Evolutionary conservation across 2,797 vertebrate species (phyloP).

Genomic region (Crax fasciolata): DNA sequence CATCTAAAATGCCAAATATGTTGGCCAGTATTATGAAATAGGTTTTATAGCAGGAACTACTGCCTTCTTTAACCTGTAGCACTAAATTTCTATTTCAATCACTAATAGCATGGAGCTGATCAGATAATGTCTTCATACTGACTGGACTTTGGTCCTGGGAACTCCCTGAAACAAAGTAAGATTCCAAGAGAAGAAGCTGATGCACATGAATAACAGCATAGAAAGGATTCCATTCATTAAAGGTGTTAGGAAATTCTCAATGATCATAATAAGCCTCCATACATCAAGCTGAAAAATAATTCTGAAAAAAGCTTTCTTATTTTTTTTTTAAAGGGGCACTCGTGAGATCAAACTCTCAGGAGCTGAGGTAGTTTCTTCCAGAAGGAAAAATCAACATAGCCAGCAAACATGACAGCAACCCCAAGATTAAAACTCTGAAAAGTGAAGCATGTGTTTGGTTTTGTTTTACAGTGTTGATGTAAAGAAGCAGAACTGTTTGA

Average conservation of each 20-base stretch:
- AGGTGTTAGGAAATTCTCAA: neutral
- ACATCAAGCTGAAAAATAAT: neutral
- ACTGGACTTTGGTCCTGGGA: slow-evolving; percentile 41
- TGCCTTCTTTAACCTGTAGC: slow-evolving; percentile 7
- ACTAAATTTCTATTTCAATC: neutral
- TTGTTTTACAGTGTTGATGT: neutral
- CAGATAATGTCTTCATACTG: neutral
- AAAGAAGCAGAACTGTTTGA: neutral
- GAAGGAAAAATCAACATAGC: neutral
- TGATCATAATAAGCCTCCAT: neutral
- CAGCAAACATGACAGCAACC: neutral
- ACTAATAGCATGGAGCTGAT: fast-evolving
- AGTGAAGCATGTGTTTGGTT: neutral
- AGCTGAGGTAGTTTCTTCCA: neutral
- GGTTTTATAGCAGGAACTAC: slow-evolving; percentile 23
- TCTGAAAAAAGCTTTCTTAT: neutral
- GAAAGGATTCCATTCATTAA: neutral
- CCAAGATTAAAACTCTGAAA: neutral
- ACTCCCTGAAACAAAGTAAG: neutral
- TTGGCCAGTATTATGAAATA: neutral
- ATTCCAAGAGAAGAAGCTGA: neutral
- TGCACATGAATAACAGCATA: neutral
- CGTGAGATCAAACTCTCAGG: neutral
- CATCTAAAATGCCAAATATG: neutral
- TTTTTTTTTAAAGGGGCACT: neutral